Evolutionary conservation across 2,113 vertebrate species (phyloP), one percentile per base, ranked within the genome.

Genomic region (Chamaea fasciata): DNA sequence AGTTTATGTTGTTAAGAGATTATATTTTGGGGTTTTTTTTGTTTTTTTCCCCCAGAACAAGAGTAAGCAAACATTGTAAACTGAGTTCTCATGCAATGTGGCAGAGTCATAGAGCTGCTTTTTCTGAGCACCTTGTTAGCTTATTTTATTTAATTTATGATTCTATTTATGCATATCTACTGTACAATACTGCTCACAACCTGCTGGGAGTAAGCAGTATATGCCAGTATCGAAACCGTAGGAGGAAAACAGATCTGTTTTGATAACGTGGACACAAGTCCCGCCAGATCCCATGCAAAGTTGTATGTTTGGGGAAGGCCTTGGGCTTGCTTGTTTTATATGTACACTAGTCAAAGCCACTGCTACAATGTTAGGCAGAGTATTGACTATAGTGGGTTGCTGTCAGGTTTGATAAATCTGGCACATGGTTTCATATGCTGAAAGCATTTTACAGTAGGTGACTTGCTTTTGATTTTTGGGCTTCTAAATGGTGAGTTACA

Each of bases 81-180:
- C n/a, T 60, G 78, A 73, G 11, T 94, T 92, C 16, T 77, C 14
- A 47, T 30, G 18, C 0, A 0, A 33, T 56, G 30, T 59, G 49
- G 49, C 44, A 62, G 52, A 68, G 27, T 83, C 16, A 33, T 9
- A 69, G 52, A 89, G 42, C 67, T 94, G 77, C 74, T 55, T 90
- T 90, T 94, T 93, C 83, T 89, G 89, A 95, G 94, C 83, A 91
- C 77, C 33, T 96, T 95, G 17, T 86, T 95, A 94, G 52, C 52
- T 80, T 95, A 60, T 87, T 53, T 47, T 41, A 62, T 76, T 90
- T 84, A 74, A 89, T 94, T 94, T 96, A 96, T 96, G 5, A 37
- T 65, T 86, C 20, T 96, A 87, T 94, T 90, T 91, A 92, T 95
- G 91, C 63, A 22, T 81, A 76, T 92, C 85, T 96, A 94, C 94